Conservation (phyloP, 2,113 vertebrate species). For the Thymallus thymallus region DNA sequence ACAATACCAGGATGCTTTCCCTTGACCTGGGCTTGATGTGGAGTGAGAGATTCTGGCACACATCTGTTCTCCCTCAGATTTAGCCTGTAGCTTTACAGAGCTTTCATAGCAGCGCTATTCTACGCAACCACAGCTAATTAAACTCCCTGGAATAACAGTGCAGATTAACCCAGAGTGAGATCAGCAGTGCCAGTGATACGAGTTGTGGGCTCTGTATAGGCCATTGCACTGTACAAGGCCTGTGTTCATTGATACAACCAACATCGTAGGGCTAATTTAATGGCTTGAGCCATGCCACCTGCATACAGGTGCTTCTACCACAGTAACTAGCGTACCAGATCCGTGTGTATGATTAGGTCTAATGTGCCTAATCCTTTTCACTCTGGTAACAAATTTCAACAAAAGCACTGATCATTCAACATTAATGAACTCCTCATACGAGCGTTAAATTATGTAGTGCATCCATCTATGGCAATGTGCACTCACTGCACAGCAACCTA, state of each 20-base stretch:
- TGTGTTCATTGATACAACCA: slow-evolving; percentile 21
- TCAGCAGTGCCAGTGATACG: slow-evolving; percentile 56
- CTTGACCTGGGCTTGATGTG: slow-evolving; percentile 19
- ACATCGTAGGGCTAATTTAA: slow-evolving; percentile 14
- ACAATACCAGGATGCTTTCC: neutral
- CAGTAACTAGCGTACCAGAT: neutral
- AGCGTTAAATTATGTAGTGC: slow-evolving; percentile 14
- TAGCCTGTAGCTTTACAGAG: slow-evolving; percentile 46
- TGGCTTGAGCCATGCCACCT: neutral
- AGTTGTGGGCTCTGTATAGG: slow-evolving; percentile 40
- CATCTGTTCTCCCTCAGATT: slow-evolving; percentile 57
- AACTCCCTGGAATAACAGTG: slow-evolving; percentile 36
- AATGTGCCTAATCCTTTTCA: neutral
- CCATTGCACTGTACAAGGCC: slow-evolving; percentile 31
- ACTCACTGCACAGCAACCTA: neutral
- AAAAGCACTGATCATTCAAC: slow-evolving; percentile 5
- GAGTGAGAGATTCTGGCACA: slow-evolving; percentile 29
- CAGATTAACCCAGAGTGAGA: slow-evolving; percentile 61
- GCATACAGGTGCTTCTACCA: neutral
- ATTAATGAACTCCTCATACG: neutral
- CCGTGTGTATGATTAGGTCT: neutral
- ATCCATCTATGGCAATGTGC: neutral
- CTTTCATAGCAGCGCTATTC: slow-evolving; percentile 30
- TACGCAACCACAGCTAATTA: neutral
- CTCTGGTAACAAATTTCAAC: neutral